Evolutionary conservation across 2,113 vertebrate genomes (phyloP).

Genomic region (Entosphenus tridentatus): DNA sequence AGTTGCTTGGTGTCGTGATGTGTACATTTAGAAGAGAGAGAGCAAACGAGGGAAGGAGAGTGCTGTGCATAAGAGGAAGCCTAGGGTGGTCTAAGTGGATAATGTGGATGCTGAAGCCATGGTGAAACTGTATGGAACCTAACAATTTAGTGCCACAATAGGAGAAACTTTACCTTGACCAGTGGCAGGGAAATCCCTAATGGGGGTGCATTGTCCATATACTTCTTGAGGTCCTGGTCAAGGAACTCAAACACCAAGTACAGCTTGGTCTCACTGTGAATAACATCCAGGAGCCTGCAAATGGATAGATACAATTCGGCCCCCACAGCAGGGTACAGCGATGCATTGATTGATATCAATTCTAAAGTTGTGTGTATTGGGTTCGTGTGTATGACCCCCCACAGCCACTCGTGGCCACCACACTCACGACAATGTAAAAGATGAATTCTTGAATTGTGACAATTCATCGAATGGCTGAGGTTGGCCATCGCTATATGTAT

Average conservation of each 20-base stretch:
- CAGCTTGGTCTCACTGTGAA: constrained; percentile 88
- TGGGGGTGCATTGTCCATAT: constrained; percentile 65
- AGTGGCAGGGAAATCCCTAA: constrained; percentile 62
- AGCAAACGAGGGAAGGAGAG: background rate
- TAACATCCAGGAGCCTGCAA: constrained; percentile 57
- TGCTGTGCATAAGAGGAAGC: background rate
- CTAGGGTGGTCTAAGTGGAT: background rate
- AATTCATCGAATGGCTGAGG: no score
- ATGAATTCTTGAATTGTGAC: no score
- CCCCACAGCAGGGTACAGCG: no score
- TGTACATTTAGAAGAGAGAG: background rate
- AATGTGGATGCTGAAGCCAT: background rate
- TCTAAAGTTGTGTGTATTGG: no score
- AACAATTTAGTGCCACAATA: background rate
- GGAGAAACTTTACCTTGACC: constrained; percentile 37
- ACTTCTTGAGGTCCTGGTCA: constrained; percentile 85
- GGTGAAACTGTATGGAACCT: no score
- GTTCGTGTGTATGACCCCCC: no score
- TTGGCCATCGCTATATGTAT: no score
- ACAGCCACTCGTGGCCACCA: no score
- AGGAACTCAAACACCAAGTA: constrained; percentile 91
- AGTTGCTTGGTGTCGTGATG: no score
- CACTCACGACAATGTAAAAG: no score
- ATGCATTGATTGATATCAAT: no score
- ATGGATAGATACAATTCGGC: background rate